These are phyloP conservation scores for Pogoniulus pusillus DNA, from an alignment of 2,797 vertebrate species.

Conservation along the genomic window DNA sequence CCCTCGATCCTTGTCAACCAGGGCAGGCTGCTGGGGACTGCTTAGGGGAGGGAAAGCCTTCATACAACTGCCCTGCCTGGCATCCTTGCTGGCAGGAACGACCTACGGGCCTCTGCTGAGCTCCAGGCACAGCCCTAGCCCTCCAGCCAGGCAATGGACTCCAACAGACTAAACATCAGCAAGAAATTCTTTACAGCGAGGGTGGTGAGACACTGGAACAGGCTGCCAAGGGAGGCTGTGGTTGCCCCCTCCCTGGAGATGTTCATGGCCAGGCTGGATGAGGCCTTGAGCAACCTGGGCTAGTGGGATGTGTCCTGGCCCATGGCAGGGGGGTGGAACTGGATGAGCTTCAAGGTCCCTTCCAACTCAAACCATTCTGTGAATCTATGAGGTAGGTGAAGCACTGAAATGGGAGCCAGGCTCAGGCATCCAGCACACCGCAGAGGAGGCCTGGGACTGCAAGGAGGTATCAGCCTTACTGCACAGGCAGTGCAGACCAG, in stretches of 20 bases:
- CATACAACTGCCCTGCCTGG: background rate
- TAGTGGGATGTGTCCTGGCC: too few species aligned
- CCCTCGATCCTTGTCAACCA: constrained; percentile 50
- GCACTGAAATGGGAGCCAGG: background rate
- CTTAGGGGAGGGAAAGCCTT: background rate
- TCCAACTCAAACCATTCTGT: too few species aligned
- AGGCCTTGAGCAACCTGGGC: too few species aligned
- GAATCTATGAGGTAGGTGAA: background rate
- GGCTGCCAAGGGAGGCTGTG: too few species aligned
- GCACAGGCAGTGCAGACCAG: background rate
- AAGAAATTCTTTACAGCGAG: too few species aligned
- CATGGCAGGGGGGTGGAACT: too few species aligned
- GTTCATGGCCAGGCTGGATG: too few species aligned
- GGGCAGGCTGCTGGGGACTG: background rate
- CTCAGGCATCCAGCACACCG: background rate
- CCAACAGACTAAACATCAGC: background rate
- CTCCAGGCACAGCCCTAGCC: background rate
- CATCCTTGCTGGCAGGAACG: background rate
- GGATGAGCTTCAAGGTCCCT: too few species aligned
- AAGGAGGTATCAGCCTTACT: background rate
- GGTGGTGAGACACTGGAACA: too few species aligned
- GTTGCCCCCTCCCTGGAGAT: too few species aligned
- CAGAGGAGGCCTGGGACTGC: background rate
- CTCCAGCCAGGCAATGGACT: background rate
- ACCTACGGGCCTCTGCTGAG: background rate